Evolutionary conservation across 2,113 vertebrate species (phyloP).

Genomic region (Calyptomena viridis): DNA sequence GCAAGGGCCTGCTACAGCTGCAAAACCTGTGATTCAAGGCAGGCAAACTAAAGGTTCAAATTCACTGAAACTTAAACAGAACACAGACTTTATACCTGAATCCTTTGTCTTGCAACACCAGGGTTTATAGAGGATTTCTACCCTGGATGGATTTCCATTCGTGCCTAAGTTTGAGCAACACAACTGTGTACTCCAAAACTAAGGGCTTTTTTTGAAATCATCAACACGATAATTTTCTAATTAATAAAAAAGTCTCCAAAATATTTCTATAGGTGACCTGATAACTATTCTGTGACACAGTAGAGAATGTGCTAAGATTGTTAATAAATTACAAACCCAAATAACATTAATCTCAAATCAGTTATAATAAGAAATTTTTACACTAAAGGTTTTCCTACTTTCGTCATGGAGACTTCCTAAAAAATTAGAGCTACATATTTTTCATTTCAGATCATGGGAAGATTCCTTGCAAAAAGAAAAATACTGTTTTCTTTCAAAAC

Average conservation of each 20-base stretch:
- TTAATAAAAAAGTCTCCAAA: not conserved
- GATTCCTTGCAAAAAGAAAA: not conserved
- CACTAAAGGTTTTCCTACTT: not conserved
- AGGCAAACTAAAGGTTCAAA: not conserved
- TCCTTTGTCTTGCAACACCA: not conserved
- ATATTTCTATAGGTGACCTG: not conserved
- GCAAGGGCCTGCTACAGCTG: not conserved
- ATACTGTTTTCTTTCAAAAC: not conserved
- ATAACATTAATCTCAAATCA: not conserved
- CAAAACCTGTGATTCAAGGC: not conserved
- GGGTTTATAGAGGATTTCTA: not conserved
- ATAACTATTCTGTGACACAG: not conserved
- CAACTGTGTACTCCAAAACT: not conserved
- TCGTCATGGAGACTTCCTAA: not conserved
- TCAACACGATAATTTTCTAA: not conserved
- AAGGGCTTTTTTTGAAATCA: not conserved
- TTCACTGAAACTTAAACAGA: not conserved
- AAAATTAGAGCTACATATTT: not conserved
- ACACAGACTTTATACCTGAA: not conserved
- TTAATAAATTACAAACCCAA: not conserved
- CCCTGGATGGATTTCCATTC: not conserved
- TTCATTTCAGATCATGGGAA: not conserved
- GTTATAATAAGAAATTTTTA: not conserved
- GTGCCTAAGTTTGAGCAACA: not conserved
- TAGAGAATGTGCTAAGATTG: not conserved